These are phyloP conservation scores for Idaea straminata DNA, from an alignment of 2,888 invertebrate species.

Conservation along the genomic window DNA sequence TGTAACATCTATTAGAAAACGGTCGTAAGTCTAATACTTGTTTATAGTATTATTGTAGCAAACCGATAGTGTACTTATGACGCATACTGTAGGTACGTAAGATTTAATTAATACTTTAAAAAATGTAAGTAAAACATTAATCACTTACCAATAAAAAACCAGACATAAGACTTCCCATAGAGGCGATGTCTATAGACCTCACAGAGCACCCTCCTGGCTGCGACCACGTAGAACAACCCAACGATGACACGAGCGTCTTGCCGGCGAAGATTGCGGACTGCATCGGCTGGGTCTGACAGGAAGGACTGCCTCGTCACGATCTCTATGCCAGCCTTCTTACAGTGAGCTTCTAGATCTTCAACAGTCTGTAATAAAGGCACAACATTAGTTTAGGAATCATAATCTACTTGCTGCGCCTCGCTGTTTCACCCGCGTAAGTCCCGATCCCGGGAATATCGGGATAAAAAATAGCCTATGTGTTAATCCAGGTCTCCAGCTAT, in stretches of 20 bases:
- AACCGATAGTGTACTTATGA: too few species aligned
- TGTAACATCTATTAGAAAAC: too few species aligned
- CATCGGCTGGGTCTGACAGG: conserved; percentile 97
- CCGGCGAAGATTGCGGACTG: conserved; percentile 94
- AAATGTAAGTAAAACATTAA: background rate
- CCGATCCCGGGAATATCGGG: too few species aligned
- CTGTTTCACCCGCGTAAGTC: too few species aligned
- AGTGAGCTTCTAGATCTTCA: conserved; percentile 96
- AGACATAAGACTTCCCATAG: conserved; percentile 97
- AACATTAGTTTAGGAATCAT: background rate
- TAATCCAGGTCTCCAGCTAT: too few species aligned
- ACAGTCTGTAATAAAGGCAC: conserved; percentile 86
- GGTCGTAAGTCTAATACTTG: background rate
- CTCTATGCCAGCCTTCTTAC: conserved; percentile 95
- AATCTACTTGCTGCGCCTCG: background rate
- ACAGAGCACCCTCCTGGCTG: conserved; percentile 97
- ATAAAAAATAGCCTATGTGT: too few species aligned
- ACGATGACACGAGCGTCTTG: conserved; percentile 99
- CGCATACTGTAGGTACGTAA: background rate
- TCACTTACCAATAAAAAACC: conserved; percentile 97
- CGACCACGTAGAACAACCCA: conserved; percentile 98
- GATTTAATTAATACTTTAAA: background rate
- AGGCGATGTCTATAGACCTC: conserved; percentile 96
- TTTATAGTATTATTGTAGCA: too few species aligned
- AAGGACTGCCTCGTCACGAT: conserved; percentile 98